phyloP scores from a whole-genome alignment of 1,140 invertebrate genomes.

The Ips nitidus region DNA sequence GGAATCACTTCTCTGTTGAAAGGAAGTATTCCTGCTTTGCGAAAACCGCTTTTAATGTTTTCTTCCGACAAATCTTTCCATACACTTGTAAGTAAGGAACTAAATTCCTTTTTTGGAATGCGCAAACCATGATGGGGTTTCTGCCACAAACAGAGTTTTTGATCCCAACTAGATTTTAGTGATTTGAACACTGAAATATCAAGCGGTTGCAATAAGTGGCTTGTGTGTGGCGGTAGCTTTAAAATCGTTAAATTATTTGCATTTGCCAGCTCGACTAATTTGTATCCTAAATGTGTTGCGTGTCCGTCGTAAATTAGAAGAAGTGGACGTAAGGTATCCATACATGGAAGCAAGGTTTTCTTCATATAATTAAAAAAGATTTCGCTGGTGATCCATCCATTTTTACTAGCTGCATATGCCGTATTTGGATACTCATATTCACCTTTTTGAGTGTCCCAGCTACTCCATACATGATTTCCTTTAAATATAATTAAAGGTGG shows the following conservation, averaged over 20 bases:
- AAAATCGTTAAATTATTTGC: conserved; percentile 8
- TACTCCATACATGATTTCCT: too few species aligned
- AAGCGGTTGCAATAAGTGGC: conserved; percentile 9
- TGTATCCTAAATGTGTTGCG: conserved; percentile 6
- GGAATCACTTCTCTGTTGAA: background rate
- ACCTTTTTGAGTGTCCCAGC: conserved; percentile 6
- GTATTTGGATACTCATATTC: background rate
- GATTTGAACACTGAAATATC: conserved; percentile 11
- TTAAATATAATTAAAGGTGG: background rate
- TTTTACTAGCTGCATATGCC: too few species aligned
- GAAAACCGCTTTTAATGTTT: too few species aligned
- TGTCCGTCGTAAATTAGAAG: conserved; percentile 13
- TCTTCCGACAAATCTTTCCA: background rate
- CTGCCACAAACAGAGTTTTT: too few species aligned
- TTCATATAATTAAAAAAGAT: conserved; percentile 2
- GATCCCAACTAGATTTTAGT: conserved; percentile 1
- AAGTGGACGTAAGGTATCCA: background rate
- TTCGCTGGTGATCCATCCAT: too few species aligned
- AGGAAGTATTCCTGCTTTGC: conserved; percentile 3
- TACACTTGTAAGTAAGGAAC: background rate
- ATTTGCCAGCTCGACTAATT: background rate
- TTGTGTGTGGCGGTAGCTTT: conserved; percentile 8
- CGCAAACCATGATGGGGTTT: background rate
- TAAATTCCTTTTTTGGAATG: background rate
- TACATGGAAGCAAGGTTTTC: too few species aligned